Conservation (phyloP, 2,888 invertebrate genomes). For the Catocala fraxini region DNA sequence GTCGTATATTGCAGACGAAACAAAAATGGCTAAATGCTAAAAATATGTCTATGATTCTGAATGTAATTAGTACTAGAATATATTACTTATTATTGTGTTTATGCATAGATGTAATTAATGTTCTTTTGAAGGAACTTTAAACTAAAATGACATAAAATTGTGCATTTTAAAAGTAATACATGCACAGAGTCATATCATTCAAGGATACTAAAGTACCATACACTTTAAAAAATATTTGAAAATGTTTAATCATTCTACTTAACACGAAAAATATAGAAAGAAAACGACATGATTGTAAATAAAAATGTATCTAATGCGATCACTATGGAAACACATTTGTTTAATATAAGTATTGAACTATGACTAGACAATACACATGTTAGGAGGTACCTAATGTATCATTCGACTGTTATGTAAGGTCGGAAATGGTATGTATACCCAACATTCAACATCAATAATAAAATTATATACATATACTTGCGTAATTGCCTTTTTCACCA, state of each 20-base stretch:
- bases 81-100: background rate
- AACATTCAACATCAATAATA: slow-evolving; percentile 2
- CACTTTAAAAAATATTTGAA: background rate
- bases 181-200: slow-evolving; percentile 3
- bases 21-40: slow-evolving; percentile 10
- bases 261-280: background rate
- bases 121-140: too few species aligned
- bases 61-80: slow-evolving; percentile 5
- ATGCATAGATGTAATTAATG: background rate
- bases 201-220: background rate
- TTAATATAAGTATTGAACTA: slow-evolving; percentile 77
- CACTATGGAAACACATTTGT: slow-evolving; percentile 55
- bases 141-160: background rate
- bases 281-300: slow-evolving; percentile 7
- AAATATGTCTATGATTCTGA: slow-evolving; percentile 2
- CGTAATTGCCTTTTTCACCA: slow-evolving; percentile 12
- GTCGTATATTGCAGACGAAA: slow-evolving; percentile 7
- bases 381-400: background rate
- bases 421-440: background rate
- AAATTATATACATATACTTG: background rate
- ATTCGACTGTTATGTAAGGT: background rate
- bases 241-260: background rate
- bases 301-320: slow-evolving; percentile 18
- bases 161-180: background rate
- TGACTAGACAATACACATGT: background rate